Evolutionary conservation across 2,113 vertebrate species (phyloP).

Genomic region (Colistium nudipinnis): DNA sequence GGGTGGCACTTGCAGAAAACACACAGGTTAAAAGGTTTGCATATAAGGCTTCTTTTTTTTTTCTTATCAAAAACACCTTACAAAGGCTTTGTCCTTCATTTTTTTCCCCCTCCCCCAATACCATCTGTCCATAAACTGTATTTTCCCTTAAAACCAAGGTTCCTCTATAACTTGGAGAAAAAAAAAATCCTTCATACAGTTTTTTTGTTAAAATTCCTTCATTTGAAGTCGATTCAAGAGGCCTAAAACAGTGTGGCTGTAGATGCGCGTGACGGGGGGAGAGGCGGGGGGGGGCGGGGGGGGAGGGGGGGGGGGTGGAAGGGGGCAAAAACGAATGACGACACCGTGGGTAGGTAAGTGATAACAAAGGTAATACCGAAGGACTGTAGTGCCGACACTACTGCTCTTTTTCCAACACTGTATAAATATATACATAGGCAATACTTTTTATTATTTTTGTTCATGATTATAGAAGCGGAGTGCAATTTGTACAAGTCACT

Average conservation of each 20-base stretch:
- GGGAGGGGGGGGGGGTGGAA: too few relatives aligned
- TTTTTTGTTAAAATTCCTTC: slow-evolving; percentile 68
- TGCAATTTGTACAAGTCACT: slow-evolving; percentile 99
- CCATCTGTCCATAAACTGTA: slow-evolving; percentile 81
- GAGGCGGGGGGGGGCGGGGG: too few relatives aligned
- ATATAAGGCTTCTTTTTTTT: slow-evolving; percentile 97
- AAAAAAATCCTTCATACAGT: slow-evolving; percentile 86
- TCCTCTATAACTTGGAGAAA: slow-evolving; percentile 89
- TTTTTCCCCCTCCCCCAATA: slow-evolving; percentile 22
- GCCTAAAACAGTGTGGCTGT: slow-evolving; percentile 98
- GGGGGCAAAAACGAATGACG: slow-evolving; percentile 87
- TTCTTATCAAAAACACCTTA: slow-evolving; percentile 93
- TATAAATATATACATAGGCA: slow-evolving; percentile 99
- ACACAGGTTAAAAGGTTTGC: slow-evolving; percentile 99
- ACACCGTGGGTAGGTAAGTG: slow-evolving; percentile 78
- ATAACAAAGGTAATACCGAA: slow-evolving; percentile 92
- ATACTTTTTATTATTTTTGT: slow-evolving; percentile 99
- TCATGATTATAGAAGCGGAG: slow-evolving; percentile 99
- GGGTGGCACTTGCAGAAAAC: slow-evolving; percentile 99
- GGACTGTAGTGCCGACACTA: slow-evolving; percentile 92
- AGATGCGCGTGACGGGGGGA: slow-evolving; percentile 76
- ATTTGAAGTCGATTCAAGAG: slow-evolving; percentile 79
- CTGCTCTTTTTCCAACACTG: slow-evolving; percentile 85
- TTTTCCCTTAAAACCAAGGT: slow-evolving; percentile 92
- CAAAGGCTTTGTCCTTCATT: slow-evolving; percentile 92